phyloP scores from a whole-genome alignment of 2,113 vertebrate species.

The Azemiops feae region DNA sequence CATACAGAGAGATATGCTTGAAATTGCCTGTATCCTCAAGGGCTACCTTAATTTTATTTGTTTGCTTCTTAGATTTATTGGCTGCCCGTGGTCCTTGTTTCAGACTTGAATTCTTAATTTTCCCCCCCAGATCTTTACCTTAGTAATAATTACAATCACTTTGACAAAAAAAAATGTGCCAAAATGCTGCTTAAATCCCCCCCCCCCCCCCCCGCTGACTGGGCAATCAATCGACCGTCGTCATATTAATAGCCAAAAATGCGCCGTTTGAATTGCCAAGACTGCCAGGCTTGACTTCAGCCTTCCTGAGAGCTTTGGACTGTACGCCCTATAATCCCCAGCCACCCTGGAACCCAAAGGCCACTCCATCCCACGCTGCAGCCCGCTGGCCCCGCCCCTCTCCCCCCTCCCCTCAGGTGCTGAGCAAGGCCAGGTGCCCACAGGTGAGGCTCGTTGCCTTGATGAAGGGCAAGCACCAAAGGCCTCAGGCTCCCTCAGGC shows the following conservation, averaged over 20 bases:
- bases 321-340: not conserved
- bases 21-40: not conserved
- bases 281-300: too few species aligned
- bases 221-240: too few species aligned
- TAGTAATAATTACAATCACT: too few species aligned
- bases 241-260: too few species aligned
- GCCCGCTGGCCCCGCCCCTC: not conserved
- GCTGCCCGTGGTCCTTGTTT: not conserved
- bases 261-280: too few species aligned
- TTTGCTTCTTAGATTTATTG: not conserved
- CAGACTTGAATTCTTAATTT: too few species aligned
- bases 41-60: too few species aligned
- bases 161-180: too few species aligned
- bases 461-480: not conserved
- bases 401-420: not conserved
- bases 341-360: too few species aligned
- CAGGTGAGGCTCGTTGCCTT: not conserved
- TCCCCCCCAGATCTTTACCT: too few species aligned
- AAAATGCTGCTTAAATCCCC: too few species aligned
- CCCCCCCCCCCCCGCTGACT: too few species aligned
- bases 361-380: not conserved
- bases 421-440: not conserved
- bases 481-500: not conserved
- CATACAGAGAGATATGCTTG: not conserved
- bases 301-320: not conserved